Conservation (phyloP, 64 coral and sea anemone species). For the Dendronephthya gigantea region DNA sequence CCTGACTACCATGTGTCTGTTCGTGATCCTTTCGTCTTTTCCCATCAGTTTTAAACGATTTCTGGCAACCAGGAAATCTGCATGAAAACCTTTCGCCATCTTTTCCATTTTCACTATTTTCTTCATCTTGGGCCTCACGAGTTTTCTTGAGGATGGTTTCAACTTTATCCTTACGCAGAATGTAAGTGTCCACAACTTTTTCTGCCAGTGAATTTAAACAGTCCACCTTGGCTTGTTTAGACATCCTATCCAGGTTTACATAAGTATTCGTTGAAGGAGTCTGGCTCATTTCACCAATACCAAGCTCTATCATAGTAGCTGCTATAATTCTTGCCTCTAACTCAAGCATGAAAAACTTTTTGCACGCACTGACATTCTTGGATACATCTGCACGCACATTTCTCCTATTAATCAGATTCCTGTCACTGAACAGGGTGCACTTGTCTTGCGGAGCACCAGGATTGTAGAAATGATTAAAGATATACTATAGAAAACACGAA, state of each 20-base stretch:
- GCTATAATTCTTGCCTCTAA: constrained; percentile 21
- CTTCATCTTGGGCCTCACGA: constrained; percentile 23
- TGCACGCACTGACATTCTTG: background rate
- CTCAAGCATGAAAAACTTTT: background rate
- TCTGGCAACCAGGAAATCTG: constrained; percentile 32
- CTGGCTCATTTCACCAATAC: background rate
- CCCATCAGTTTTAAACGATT: constrained; percentile 42
- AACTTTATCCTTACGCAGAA: background rate
- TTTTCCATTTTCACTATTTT: constrained; percentile 28
- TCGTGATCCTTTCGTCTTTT: constrained; percentile 30
- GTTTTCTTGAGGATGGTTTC: constrained; percentile 17
- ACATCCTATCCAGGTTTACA: background rate
- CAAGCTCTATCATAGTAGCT: constrained; percentile 14
- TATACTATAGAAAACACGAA: background rate
- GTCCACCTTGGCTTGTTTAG: background rate
- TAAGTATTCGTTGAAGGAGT: background rate
- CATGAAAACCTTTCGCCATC: constrained; percentile 34
- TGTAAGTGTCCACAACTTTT: constrained; percentile 30
- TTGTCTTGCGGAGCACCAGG: background rate
- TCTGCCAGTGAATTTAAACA: constrained; percentile 12
- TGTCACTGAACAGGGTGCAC: background rate
- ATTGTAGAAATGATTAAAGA: background rate
- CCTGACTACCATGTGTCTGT: too few relatives aligned
- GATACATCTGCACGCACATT: background rate
- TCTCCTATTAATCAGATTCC: constrained; percentile 1